Percentiles rank a stretch among this genome's conserved stretches.
These are phyloP conservation scores for Agonum fuliginosum DNA, from an alignment of 2,888 invertebrate genomes.

Conservation along the genomic window DNA sequence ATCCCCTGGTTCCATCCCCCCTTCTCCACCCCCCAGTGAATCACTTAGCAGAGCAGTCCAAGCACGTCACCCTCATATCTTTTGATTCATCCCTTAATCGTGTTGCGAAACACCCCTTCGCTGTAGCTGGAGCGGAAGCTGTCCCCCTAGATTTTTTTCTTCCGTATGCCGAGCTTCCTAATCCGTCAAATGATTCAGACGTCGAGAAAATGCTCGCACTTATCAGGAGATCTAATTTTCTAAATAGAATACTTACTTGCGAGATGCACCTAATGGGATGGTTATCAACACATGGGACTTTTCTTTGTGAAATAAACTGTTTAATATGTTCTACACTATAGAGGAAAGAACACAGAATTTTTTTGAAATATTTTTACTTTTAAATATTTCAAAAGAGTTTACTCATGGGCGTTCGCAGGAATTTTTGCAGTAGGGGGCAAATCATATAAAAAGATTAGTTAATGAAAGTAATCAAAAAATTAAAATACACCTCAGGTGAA, in stretches of 20 bases:
- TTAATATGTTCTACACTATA: too few relatives aligned
- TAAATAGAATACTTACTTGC: background rate
- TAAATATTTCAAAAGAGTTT: too few relatives aligned
- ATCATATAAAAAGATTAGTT: too few relatives aligned
- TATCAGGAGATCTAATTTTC: background rate
- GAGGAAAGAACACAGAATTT: too few relatives aligned
- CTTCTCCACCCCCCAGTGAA: constrained; percentile 39
- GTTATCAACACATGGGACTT: too few relatives aligned
- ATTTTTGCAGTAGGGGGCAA: too few relatives aligned
- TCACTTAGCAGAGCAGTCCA: constrained; percentile 52
- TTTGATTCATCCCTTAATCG: constrained; percentile 57
- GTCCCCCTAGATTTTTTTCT: constrained; percentile 30
- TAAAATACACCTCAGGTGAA: too few relatives aligned
- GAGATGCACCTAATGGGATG: too few relatives aligned
- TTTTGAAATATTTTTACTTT: too few relatives aligned
- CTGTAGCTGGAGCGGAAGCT: constrained; percentile 8
- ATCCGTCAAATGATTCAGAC: constrained; percentile 45
- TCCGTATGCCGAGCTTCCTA: background rate
- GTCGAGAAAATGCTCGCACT: constrained; percentile 12
- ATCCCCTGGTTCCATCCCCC: background rate
- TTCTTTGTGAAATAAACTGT: too few relatives aligned
- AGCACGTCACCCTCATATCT: constrained; percentile 48
- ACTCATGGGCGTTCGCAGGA: too few relatives aligned
- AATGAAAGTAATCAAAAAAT: too few relatives aligned
- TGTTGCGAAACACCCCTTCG: constrained; percentile 36